Evolutionary conservation across 2,113 vertebrate species (phyloP).

Genomic region (Procavia capensis): DNA sequence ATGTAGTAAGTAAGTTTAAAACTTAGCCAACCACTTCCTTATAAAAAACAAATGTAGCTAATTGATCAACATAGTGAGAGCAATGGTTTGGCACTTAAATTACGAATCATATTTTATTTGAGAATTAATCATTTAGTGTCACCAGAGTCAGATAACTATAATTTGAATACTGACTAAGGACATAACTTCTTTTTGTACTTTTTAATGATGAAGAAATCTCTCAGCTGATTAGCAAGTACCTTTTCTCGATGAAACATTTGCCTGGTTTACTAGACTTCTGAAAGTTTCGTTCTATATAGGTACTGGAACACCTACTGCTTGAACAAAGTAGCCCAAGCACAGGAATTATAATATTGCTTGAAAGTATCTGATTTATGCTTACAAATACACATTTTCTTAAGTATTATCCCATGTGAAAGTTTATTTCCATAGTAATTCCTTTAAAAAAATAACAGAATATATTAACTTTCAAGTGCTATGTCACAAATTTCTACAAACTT

Average conservation of each 20-base stretch:
- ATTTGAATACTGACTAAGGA: not conserved
- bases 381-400: not conserved
- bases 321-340: not conserved
- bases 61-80: not conserved
- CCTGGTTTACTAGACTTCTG: not conserved
- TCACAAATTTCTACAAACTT: not conserved
- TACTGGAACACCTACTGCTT: not conserved
- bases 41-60: slow-evolving; percentile 43
- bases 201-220: not conserved
- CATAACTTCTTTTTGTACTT: not conserved
- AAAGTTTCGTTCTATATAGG: not conserved
- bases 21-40: slow-evolving; percentile 25
- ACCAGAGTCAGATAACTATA: not conserved
- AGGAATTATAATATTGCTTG: not conserved
- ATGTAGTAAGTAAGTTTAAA: slow-evolving; percentile 17
- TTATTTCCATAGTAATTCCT: not conserved
- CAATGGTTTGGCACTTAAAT: not conserved
- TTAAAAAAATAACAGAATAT: not conserved
- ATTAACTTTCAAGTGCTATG: not conserved
- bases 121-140: slow-evolving; percentile 4
- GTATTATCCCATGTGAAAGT: not conserved
- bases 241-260: not conserved
- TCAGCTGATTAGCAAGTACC: not conserved
- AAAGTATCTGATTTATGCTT: not conserved
- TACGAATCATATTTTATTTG: slow-evolving; percentile 43